Evolutionary conservation across 2,888 invertebrate genomes (phyloP).

Genomic region (Drosophila ezoana): DNA sequence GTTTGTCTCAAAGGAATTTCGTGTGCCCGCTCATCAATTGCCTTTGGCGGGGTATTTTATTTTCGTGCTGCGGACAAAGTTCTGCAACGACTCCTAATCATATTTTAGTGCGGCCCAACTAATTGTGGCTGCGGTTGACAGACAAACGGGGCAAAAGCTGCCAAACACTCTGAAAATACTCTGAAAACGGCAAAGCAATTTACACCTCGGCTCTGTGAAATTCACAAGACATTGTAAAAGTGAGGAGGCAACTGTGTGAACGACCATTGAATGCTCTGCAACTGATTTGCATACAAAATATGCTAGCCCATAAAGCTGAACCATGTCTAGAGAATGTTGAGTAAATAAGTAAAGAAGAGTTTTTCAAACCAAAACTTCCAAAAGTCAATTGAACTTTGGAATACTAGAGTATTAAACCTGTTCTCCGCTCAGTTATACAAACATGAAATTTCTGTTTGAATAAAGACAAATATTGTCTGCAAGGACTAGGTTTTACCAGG

Average conservation of each 20-base stretch:
- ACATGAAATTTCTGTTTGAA: too few species aligned
- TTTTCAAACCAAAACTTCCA: too few species aligned
- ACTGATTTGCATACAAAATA: neutral
- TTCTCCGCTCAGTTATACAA: too few species aligned
- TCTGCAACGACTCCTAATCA: conserved; percentile 63
- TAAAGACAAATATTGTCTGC: too few species aligned
- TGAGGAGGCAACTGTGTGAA: neutral
- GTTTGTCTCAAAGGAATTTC: conserved; percentile 37
- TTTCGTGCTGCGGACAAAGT: conserved; percentile 19
- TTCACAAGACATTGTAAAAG: conserved; percentile 54
- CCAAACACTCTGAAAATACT: conserved; percentile 25
- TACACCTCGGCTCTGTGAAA: conserved; percentile 68
- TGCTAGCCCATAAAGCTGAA: too few species aligned
- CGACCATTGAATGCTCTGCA: conserved; percentile 45
- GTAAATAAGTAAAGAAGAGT: too few species aligned
- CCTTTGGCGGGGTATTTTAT: conserved; percentile 13
- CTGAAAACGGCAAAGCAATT: conserved; percentile 60
- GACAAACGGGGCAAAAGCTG: conserved; percentile 3
- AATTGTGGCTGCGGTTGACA: conserved; percentile 58
- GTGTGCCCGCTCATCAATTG: conserved; percentile 18
- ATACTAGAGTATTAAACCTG: too few species aligned
- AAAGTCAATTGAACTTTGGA: neutral
- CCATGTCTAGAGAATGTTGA: too few species aligned
- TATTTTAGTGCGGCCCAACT: conserved; percentile 72
- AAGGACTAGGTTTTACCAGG: too few species aligned